phyloP scores from a whole-genome alignment of 2,113 vertebrate genomes.

The Diadophis punctatus region DNA sequence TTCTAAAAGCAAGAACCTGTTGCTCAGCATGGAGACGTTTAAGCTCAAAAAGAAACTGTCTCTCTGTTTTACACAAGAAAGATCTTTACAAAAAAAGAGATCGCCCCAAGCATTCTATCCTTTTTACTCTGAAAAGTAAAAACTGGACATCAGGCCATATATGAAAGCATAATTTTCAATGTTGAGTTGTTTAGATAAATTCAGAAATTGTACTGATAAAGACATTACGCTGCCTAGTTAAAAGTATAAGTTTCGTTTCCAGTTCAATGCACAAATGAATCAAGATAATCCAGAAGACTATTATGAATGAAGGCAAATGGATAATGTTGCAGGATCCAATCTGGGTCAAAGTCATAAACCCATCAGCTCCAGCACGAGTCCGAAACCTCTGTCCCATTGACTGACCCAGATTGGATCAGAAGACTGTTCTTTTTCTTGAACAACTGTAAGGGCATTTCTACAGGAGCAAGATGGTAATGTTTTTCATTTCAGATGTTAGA shows the following conservation, averaged over 20 bases:
- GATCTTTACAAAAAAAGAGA: not conserved
- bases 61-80: not conserved
- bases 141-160: not conserved
- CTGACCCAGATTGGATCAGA: not conserved
- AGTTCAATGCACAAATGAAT: accelerated
- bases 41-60: not conserved
- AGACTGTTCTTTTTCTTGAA: not conserved
- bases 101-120: not conserved
- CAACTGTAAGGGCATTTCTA: not conserved
- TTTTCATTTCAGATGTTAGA: not conserved
- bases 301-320: not conserved
- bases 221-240: not conserved
- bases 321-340: not conserved
- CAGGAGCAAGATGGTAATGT: not conserved
- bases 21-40: not conserved
- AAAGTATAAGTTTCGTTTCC: not conserved
- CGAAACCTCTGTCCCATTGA: not conserved
- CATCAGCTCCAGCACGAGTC: not conserved
- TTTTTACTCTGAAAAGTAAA: not conserved
- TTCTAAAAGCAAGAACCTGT: not conserved
- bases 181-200: not conserved
- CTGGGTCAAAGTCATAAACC: not conserved
- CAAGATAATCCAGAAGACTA: not conserved
- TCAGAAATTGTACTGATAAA: not conserved
- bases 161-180: not conserved